A percentile compares a stretch with the other conserved stretches of the same genome.
These are phyloP conservation scores for Flabesymbios commensalis DNA, from an alignment of 2,888 invertebrate species.

Conservation along the genomic window DNA sequence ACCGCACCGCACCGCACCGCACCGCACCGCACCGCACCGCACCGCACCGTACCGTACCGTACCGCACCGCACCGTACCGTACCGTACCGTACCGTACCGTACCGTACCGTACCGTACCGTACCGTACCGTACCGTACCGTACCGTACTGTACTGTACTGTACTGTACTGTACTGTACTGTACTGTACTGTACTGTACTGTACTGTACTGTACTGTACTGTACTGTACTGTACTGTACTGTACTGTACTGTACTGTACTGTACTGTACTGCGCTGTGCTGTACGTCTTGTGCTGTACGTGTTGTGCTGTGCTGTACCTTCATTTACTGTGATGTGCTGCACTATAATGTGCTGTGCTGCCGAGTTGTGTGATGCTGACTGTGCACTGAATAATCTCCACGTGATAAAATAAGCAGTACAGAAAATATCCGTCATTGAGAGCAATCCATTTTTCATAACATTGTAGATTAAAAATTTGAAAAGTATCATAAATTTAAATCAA, in stretches of 20 bases:
- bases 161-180: slow-evolving; percentile 1
- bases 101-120: slow-evolving; percentile 6
- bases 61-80: background rate
- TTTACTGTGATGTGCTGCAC: background rate
- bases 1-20: background rate
- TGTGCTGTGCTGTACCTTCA: background rate
- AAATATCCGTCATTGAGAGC: no score
- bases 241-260: slow-evolving; percentile 1
- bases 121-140: slow-evolving; percentile 13
- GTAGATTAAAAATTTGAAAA: no score
- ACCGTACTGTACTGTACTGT: background rate
- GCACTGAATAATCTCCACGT: no score
- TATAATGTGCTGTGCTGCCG: background rate
- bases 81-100: background rate
- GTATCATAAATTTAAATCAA: no score
- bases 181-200: background rate
- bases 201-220: background rate
- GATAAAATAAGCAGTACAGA: no score
- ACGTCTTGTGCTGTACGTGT: background rate
- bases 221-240: background rate
- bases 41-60: background rate
- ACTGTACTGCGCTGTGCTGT: background rate
- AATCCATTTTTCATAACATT: no score
- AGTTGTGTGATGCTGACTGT: background rate
- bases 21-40: background rate